phyloP scores from a whole-genome alignment of 2,797 vertebrate genomes.

The Coracias cyanogaster region DNA sequence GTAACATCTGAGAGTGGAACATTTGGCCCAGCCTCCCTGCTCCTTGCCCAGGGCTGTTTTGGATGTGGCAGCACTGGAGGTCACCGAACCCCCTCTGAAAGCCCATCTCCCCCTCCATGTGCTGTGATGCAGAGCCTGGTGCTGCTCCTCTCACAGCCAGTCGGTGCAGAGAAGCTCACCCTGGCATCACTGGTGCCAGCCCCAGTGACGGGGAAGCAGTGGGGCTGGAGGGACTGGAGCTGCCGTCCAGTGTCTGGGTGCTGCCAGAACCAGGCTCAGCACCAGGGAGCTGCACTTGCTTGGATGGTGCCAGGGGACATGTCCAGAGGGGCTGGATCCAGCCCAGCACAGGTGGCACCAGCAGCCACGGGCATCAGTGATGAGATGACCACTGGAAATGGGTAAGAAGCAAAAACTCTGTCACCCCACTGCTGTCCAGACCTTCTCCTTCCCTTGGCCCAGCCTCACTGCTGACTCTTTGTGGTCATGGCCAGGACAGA shows the following conservation, averaged over 20 bases:
- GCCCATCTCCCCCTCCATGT: accelerated
- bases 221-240: not conserved
- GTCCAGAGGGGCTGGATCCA: not conserved
- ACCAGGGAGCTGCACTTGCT: not conserved
- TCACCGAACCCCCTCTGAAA: not conserved
- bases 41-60: not conserved
- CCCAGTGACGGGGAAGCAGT: accelerated
- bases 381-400: accelerated
- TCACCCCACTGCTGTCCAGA: accelerated
- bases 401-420: not conserved
- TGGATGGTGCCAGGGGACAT: accelerated
- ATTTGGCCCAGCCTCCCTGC: accelerated
- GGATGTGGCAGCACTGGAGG: not conserved
- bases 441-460: not conserved
- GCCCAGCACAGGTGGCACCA: not conserved
- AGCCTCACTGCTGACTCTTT: accelerated
- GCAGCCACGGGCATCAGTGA: accelerated
- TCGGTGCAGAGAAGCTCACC: not conserved
- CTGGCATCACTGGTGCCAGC: accelerated
- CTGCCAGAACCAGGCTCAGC: not conserved
- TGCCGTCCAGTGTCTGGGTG: not conserved
- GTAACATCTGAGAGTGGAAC: not conserved
- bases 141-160: accelerated
- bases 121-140: accelerated
- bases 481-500: not conserved